Base-by-base conservation (phyloP, 1,140 invertebrate species). In the Lethrus apterus region DNA sequence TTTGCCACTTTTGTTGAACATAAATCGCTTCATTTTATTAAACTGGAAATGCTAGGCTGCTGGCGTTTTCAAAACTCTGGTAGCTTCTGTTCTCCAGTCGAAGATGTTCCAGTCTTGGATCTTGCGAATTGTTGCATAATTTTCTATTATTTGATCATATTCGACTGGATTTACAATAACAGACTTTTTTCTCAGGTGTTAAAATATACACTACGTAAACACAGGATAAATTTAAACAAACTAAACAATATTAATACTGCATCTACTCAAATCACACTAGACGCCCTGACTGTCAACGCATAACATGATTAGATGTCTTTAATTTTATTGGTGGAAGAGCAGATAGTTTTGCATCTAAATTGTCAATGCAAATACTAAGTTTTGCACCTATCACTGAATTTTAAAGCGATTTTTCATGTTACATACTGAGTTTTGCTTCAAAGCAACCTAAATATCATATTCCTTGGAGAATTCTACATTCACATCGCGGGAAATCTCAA, bases 41-140 rank as follows among this genome's bases (percentile, higher is more conserved):
- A 56, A 54, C 47, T 56, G 35, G 21, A 58, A 56, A 48, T 58
- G 52, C 44, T 32, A 58, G 17, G 43, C 34, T 33, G n/a, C 44
- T 9, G 54, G 40, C 20, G 36, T 34, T 23, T 49, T 44, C 17
- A 54, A 35, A 30, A 51, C 35, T 31, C 45, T 21, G 31, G 32
- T 30, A 10, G 48, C 10, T 47, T 41, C 31, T 33, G 15, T 26
- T 41, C 50, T 59, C 55, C 51, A 56, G 45, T 58, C 51, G 30
- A 18, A 45, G 13, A 35, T 19, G 36, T 50, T 19, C 35, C 32
- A 51, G 19, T 44, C n/a, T 19, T 20, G 23, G 1, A 45, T 17
- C 32, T 54, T 30, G 13, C 31, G 32, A 42, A 58, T 45, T 36
- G 38, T 54, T 19, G 42, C 36, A 51, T 48, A 34, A 15, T 48